phyloP scores from a whole-genome alignment of 2,797 vertebrate species.

The Pitangus sulphuratus region DNA sequence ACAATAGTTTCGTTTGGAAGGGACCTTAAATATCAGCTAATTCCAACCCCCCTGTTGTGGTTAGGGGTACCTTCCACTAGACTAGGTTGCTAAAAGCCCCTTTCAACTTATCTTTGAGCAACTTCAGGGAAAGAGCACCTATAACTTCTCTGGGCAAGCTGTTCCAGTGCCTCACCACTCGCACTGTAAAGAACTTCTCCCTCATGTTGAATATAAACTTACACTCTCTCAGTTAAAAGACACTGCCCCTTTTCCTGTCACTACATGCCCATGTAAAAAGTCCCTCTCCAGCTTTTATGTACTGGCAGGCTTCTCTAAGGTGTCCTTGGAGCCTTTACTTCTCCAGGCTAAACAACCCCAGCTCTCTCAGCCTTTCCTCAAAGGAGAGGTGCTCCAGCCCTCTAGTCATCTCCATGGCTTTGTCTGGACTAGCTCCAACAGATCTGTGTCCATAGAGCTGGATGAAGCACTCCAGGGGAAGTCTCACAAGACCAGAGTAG shows the following conservation, averaged over 20 bases:
- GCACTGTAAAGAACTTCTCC: not conserved
- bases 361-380: not conserved
- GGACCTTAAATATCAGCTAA: not conserved
- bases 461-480: not conserved
- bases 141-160: not conserved
- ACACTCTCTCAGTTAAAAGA: not conserved
- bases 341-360: not conserved
- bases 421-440: not conserved
- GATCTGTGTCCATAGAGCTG: not conserved
- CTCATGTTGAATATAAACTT: not conserved
- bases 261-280: not conserved
- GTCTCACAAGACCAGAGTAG: not conserved
- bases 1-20: not conserved
- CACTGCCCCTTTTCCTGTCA: not conserved
- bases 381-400: not conserved
- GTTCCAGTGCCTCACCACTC: not conserved
- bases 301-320: not conserved
- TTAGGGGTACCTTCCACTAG: not conserved
- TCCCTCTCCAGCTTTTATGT: not conserved
- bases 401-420: not conserved
- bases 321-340: not conserved
- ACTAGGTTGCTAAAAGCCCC: not conserved
- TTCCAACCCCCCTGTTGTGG: accelerated
- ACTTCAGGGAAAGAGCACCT: not conserved
- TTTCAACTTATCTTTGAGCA: not conserved